Percentiles rank a stretch among this genome's conserved stretches.
Evolutionary conservation across 2,113 vertebrate species (phyloP).

Genomic region (Micronycteris hirsuta): DNA sequence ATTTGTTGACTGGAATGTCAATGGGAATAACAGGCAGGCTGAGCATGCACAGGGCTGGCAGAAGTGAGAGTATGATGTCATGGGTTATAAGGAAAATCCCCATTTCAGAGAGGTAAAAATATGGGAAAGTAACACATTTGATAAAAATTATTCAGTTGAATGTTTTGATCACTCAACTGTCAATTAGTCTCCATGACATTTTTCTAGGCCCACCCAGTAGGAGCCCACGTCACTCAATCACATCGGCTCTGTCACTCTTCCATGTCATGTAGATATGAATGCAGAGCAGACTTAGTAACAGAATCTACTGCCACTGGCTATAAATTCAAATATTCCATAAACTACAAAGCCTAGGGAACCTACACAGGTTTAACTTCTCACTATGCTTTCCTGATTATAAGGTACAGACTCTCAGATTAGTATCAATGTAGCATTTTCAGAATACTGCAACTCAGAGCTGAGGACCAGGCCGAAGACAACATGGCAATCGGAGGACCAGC

Average conservation of each 20-base stretch:
- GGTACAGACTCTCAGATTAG: not conserved
- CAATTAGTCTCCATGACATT: not conserved
- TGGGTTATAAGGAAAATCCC: not conserved
- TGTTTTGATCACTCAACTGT: not conserved
- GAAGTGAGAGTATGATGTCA: not conserved
- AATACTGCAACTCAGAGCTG: not conserved
- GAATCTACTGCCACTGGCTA: not conserved
- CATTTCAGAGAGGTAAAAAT: not conserved
- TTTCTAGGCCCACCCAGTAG: not conserved
- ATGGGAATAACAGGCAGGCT: not conserved
- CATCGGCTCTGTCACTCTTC: not conserved
- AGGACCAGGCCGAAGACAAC: not conserved
- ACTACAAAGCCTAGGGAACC: not conserved
- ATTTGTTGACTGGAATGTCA: not conserved
- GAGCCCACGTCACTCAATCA: accelerated
- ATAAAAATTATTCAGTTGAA: not conserved
- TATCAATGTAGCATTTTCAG: not conserved
- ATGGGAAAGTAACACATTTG: not conserved
- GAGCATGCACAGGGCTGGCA: not conserved
- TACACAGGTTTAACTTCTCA: not conserved
- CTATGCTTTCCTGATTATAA: not conserved
- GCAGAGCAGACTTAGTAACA: not conserved
- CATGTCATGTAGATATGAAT: not conserved
- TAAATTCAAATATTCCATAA: not conserved
- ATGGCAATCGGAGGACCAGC: accelerated